These are phyloP conservation scores for Pseudomyrmex pallidus DNA, from an alignment of 1,140 invertebrate genomes.

Conservation along the genomic window DNA sequence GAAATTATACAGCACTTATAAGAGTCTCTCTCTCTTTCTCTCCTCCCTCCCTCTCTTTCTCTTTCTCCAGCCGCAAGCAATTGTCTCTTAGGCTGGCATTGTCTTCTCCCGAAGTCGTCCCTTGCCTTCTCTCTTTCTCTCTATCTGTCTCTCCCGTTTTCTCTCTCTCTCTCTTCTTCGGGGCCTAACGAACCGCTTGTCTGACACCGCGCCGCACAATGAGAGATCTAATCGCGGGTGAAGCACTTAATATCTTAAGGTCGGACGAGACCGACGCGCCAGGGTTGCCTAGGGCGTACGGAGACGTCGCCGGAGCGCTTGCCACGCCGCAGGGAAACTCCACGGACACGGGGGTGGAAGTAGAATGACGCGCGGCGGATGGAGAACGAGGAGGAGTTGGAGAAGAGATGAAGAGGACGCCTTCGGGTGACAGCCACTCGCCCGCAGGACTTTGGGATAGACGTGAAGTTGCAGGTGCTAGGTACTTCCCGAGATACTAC, in stretches of 20 bases:
- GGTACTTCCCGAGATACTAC: constrained; percentile 54
- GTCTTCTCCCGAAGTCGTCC: constrained; percentile 76
- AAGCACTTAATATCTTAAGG: constrained; percentile 86
- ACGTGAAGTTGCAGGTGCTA: constrained; percentile 64
- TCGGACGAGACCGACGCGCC: constrained; percentile 74
- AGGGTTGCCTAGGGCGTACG: constrained; percentile 60
- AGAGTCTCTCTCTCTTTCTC: constrained; percentile 74
- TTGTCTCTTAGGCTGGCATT: constrained; percentile 83
- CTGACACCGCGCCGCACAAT: constrained; percentile 83
- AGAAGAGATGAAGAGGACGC: constrained; percentile 78
- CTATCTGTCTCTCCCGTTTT: constrained; percentile 68
- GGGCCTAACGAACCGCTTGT: constrained; percentile 81
- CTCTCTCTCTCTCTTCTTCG: constrained; percentile 65
- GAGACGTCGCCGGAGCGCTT: constrained; percentile 48
- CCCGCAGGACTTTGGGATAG: constrained; percentile 61
- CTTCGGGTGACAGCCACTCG: constrained; percentile 78
- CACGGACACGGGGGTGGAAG: constrained; percentile 12
- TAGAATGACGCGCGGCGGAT: constrained; percentile 57
- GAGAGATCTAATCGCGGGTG: constrained; percentile 85
- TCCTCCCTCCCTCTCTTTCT: constrained; percentile 69
- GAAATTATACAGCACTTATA: constrained; percentile 86
- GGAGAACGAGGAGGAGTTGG: constrained; percentile 63
- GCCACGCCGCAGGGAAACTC: constrained; percentile 37
- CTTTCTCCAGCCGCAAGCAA: constrained; percentile 79
- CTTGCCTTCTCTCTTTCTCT: constrained; percentile 59